These are phyloP conservation scores for Drosophila phalerata DNA, from an alignment of 2,888 invertebrate species.

Conservation along the genomic window DNA sequence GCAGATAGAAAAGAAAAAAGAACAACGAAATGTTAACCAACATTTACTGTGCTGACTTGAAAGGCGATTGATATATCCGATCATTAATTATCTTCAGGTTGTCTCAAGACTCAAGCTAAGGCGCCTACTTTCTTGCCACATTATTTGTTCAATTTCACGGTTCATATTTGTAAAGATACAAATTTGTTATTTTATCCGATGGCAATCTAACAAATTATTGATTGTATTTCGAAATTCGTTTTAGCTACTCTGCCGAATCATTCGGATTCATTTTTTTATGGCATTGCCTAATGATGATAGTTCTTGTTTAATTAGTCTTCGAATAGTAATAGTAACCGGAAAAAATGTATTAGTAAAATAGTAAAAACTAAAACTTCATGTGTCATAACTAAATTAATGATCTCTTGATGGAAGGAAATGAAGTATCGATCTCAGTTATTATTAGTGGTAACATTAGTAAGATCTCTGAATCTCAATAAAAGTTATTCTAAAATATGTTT, in stretches of 20 bases:
- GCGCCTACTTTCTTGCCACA: slow-evolving; percentile 78
- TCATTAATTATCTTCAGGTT: slow-evolving; percentile 82
- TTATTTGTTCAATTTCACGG: slow-evolving; percentile 81
- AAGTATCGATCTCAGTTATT: background rate
- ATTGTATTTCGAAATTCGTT: slow-evolving; percentile 59
- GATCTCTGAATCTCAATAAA: background rate
- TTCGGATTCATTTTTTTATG: slow-evolving; percentile 63
- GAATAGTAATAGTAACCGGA: slow-evolving; percentile 33
- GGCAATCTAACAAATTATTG: slow-evolving; percentile 61
- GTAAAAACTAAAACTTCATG: background rate
- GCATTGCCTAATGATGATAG: slow-evolving; percentile 76
- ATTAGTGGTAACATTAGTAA: background rate
- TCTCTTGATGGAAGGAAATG: background rate
- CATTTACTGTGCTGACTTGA: slow-evolving; percentile 36
- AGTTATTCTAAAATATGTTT: slow-evolving; percentile 23
- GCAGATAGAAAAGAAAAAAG: background rate
- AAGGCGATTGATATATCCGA: slow-evolving; percentile 70
- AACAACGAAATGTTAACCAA: slow-evolving; percentile 11
- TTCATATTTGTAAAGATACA: slow-evolving; percentile 64
- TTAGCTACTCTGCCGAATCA: slow-evolving; percentile 69
- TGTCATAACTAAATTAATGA: slow-evolving; percentile 4
- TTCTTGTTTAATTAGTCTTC: slow-evolving; percentile 63
- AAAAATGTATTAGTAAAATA: slow-evolving; percentile 5
- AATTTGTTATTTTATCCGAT: slow-evolving; percentile 39
- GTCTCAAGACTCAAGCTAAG: slow-evolving; percentile 40